These are phyloP conservation scores for Zosterops japonicus DNA, from an alignment of 2,113 vertebrate species.

Conservation along the genomic window DNA sequence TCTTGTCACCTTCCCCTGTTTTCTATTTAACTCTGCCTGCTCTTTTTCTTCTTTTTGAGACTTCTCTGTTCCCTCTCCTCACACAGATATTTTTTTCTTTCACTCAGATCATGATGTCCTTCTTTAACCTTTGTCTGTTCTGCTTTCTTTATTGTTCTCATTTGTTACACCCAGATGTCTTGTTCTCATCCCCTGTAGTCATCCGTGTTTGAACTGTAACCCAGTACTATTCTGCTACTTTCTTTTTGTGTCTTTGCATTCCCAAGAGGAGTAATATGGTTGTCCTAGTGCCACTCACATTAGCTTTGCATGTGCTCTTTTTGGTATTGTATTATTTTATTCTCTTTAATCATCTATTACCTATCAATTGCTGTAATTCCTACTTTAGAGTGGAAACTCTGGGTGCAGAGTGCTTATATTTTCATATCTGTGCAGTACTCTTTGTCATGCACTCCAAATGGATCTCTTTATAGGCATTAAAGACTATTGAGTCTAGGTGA, in stretches of 20 bases:
- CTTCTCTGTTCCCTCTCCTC: not conserved
- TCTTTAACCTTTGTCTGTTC: not conserved
- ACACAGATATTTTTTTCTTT: not conserved
- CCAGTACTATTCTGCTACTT: not conserved
- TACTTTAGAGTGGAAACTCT: not conserved
- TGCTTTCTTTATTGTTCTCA: not conserved
- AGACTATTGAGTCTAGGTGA: not conserved
- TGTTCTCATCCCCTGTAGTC: not conserved
- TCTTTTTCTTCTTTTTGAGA: not conserved
- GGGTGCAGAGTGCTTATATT: not conserved
- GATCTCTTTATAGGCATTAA: not conserved
- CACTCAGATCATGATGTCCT: not conserved
- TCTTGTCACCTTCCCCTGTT: not conserved
- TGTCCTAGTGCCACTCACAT: not conserved
- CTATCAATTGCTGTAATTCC: not conserved
- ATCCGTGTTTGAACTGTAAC: not conserved
- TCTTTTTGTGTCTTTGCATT: not conserved
- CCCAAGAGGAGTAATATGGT: not conserved
- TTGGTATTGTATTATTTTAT: not conserved
- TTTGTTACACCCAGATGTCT: not conserved
- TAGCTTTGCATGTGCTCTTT: not conserved
- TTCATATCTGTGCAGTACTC: not conserved
- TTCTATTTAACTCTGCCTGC: not conserved
- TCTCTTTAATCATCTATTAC: not conserved
- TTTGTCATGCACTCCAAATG: not conserved